A percentile compares a stretch with the other conserved stretches of the same genome.
phyloP scores from a whole-genome alignment of 1,140 invertebrate genomes.

The Meteorus sp. region DNA sequence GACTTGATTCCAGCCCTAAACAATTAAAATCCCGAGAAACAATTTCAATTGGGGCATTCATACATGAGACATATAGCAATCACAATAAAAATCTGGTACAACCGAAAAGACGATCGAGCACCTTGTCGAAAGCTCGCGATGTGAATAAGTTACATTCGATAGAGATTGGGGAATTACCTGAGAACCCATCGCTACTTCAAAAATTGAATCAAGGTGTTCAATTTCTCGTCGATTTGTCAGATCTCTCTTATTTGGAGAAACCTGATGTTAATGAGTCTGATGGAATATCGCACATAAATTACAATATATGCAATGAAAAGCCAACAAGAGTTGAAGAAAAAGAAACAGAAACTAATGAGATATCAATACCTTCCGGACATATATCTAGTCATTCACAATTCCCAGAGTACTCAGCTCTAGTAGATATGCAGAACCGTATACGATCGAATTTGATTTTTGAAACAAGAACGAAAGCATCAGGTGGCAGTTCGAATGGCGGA shows the following conservation, averaged over 20 bases:
- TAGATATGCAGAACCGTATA: no score
- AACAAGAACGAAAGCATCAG: no score
- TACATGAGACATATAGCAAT: neutral
- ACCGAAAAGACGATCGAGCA: neutral
- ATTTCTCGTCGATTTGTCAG: constrained; percentile 36
- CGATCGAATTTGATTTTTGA: no score
- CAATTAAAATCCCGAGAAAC: no score
- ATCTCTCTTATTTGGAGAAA: constrained; percentile 25
- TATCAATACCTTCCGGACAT: neutral
- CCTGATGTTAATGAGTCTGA: constrained; percentile 13
- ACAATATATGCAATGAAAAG: constrained; percentile 9
- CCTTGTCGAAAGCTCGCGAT: neutral
- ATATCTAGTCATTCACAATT: neutral
- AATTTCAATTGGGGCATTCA: no score
- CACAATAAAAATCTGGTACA: neutral
- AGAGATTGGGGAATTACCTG: constrained; percentile 16
- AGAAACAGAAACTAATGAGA: constrained; percentile 2
- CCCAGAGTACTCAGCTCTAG: neutral
- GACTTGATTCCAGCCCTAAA: no score
- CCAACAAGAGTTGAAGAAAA: constrained; percentile 3
- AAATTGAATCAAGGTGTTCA: constrained; percentile 32
- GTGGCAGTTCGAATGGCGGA: no score
- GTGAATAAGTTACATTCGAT: constrained; percentile 24
- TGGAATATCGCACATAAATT: constrained; percentile 24
- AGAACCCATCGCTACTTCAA: constrained; percentile 31